phyloP scores from a whole-genome alignment of 35 echinoderm and acorn worm genomes.

The Holothuria glaberrima region DNA sequence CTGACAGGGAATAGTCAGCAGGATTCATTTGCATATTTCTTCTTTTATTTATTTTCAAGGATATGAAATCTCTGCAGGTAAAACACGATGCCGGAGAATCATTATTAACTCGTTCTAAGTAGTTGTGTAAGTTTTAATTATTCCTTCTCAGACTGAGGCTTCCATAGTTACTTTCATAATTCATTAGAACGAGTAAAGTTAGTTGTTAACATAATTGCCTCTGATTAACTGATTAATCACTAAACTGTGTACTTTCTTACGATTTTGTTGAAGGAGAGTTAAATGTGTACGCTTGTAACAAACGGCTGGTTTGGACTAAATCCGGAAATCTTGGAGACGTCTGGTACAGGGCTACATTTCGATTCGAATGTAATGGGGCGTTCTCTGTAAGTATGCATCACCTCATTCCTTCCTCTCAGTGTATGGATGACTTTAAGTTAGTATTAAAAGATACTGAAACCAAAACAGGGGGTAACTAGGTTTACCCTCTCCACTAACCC shows the following conservation, averaged over 20 bases:
- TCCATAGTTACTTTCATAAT: no score
- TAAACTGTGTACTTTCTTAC: not conserved
- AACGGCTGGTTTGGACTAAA: constrained; percentile 48
- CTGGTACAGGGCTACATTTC: constrained; percentile 38
- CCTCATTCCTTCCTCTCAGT: not conserved
- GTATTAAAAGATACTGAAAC: no score
- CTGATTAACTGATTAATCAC: not conserved
- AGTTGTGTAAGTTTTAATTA: no score
- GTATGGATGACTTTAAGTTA: not conserved
- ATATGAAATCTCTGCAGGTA: no score
- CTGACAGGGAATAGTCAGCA: no score
- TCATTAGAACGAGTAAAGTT: not conserved
- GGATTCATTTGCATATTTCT: no score
- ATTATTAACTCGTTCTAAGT: no score
- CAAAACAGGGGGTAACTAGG: no score
- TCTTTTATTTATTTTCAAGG: no score
- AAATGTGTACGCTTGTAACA: constrained; percentile 40
- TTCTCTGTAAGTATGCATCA: not conserved
- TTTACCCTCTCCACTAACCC: no score
- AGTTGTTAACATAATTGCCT: not conserved
- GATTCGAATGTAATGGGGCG: constrained; percentile 17
- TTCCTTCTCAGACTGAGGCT: no score
- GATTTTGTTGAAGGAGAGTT: constrained; percentile 4
- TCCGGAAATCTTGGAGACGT: constrained; percentile 43
- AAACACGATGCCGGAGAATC: no score